Evolutionary conservation across 2,113 vertebrate genomes (phyloP), one percentile per base, ranked within the genome.

Genomic region (Oxyruncus cristatus): DNA sequence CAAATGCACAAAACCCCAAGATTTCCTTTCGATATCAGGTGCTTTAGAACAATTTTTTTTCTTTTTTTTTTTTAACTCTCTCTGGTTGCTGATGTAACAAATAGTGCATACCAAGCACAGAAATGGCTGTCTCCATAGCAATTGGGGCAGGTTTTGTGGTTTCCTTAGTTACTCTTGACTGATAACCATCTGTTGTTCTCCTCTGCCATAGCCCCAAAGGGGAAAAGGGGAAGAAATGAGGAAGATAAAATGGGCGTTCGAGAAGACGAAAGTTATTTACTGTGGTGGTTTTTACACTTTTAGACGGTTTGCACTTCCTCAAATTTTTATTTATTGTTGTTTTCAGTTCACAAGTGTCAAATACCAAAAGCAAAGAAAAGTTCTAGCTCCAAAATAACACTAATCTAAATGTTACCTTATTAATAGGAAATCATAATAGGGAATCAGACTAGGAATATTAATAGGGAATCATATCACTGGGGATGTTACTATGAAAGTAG

Each of bases 101-200:
- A 97, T 97, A 96, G 92, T 94, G 96, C 96, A 97, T 96, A 97
- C 96, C 87, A 96, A 97, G 97, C 93, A 88, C 96, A 97, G 97
- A 97, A 97, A 97, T 97, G 97, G 80, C 97, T 97, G 97, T 98
- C 98, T 97, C 98, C 98, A 98, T 98, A 98, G 98, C 59, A 96
- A 98, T 97, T 93, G 96, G 97, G 98, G 98, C 97, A 98, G 97
- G 95, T 97, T 97, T 95, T 90, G 92, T 88, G 53, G 98, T 98
- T 98, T 98, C 98, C 98, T 97, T 98, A 98, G 98, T 97, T 98
- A 98, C 96, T 98, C 94, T 94, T 97, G 96, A 97, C 97, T 84
- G 97, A 98, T 97, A 98, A 97, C 98, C 97, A 97, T 98, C 98
- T 97, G 97, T 96, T 97, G 95, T 93, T 97, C 96, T 94, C 96